Evolutionary conservation across 2,113 vertebrate genomes (phyloP).

Genomic region (Bostrychus sinensis): DNA sequence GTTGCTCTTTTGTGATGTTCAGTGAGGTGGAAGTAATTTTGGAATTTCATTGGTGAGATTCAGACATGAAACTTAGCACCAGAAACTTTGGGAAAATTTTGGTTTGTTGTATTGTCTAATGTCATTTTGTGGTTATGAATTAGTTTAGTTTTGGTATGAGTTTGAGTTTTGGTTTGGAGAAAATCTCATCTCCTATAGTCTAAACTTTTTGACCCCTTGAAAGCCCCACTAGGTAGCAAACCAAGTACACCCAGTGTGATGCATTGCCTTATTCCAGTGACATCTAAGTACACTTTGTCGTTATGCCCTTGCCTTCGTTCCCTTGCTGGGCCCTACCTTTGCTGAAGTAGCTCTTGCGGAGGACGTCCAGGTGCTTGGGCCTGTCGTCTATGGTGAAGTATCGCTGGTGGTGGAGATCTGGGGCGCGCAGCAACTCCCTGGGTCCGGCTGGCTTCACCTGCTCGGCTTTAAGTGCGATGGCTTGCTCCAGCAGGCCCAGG

Average conservation of each 20-base stretch:
- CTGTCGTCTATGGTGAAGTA: conserved; percentile 87
- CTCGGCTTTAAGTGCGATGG: conserved; percentile 95
- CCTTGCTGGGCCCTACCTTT: conserved; percentile 80
- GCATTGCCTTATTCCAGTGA: conserved; percentile 3
- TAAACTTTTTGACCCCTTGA: no score
- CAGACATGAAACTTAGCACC: no score
- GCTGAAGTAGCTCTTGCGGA: conserved; percentile 90
- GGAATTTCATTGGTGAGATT: no score
- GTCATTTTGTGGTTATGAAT: no score
- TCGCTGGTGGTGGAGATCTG: conserved; percentile 83
- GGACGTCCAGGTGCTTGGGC: conserved; percentile 86
- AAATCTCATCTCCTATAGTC: no score
- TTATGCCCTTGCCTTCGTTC: not conserved
- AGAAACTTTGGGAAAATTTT: no score
- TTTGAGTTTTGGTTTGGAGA: no score
- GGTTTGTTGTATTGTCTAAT: no score
- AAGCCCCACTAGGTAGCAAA: conserved; percentile 2
- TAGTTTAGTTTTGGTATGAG: no score
- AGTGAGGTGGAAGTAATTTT: no score
- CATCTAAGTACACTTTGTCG: not conserved
- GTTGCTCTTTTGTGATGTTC: no score
- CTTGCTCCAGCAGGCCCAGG: conserved; percentile 95
- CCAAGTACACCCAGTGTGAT: conserved; percentile 10
- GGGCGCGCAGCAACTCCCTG: conserved; percentile 80
- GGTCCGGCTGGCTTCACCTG: conserved; percentile 85